Percentiles rank a stretch among this genome's conserved stretches.
Conservation (phyloP, 2,797 vertebrate species). For the Phrynocephalus forsythii region DNA sequence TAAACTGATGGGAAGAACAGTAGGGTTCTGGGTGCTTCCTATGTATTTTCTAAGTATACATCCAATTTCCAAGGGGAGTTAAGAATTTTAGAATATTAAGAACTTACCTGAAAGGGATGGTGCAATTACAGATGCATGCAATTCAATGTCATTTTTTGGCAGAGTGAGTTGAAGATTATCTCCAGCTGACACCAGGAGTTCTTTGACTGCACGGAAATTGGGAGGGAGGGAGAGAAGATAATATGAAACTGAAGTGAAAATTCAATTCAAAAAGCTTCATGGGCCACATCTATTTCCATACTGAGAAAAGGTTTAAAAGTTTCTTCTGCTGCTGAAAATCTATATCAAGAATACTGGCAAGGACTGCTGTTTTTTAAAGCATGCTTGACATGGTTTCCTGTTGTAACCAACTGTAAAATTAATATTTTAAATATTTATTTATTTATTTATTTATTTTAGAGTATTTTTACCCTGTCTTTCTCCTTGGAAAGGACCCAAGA, state of each 20-base stretch:
- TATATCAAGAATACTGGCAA: neutral
- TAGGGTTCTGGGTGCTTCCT: no score
- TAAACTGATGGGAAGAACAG: neutral
- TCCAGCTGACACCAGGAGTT: constrained; percentile 78
- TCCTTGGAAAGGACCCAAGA: no score
- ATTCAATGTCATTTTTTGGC: constrained; percentile 75
- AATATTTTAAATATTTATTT: neutral
- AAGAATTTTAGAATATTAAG: neutral
- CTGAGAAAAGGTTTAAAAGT: rapidly evolving
- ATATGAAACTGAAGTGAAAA: neutral
- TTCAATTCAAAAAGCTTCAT: neutral
- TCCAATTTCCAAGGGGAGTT: neutral
- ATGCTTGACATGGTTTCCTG: no score
- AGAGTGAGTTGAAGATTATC: constrained; percentile 73
- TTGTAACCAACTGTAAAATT: no score
- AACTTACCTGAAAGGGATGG: constrained; percentile 77
- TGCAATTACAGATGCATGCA: constrained; percentile 74
- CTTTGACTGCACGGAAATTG: constrained; percentile 65
- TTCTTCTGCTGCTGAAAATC: neutral
- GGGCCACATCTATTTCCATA: neutral
- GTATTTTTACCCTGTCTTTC: no score
- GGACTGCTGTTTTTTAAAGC: no score
- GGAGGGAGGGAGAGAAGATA: neutral
- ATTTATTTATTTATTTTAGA: no score
- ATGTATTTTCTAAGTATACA: neutral